Base-by-base conservation (phyloP, 2,113 vertebrate genomes). In the Chinchilla lanigera region DNA sequence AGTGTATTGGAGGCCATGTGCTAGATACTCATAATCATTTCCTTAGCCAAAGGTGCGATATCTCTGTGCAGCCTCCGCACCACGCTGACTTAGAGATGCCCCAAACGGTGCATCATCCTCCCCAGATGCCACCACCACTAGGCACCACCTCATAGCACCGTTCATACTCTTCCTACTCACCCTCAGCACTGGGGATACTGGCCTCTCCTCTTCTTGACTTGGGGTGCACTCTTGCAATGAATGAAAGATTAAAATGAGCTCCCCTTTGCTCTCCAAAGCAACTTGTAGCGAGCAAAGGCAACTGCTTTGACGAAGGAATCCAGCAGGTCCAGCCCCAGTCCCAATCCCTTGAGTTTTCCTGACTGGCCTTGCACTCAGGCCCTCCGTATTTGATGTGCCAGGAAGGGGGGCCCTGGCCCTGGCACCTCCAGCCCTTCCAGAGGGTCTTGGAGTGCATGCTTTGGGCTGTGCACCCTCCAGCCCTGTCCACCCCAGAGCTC, bases 401-500 rank as follows among this genome's bases (percentile, higher is more conserved):
- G 58, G 13, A 78, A 71, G 80, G 5, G 50, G 41, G 2, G 73
- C 10, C 52, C 65, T 22, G 5, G 19, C 52, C 22, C 82, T 16
- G 24, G 54, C 35, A 38, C 41, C 10, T 20, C 81, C 26, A 11
- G 5, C n/a, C 47, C 19, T 19, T 41, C 44, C 16, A 3, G 33
- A 24, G 8, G 2, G 17, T 50, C 54, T 24, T 63, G 41, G 17
- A 24, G 47, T 60, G n/a, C 44, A 3, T 0, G 8, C 26, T 83
- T 8, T 14, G 1, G 56, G 7, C n/a, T 19, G 41, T 35, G 30
- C 24, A 10, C 9, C 24, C 0, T 0, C 19, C 0, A 58, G n/a
- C 5, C 54, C 69, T 24, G 52, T 16, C 58, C 50, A 20, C 56
- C 77, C 1, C 50, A 1, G 5, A 84, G 60, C 47, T 33, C 83